Evolutionary conservation across 2,888 invertebrate species (phyloP), one percentile per base, ranked within the genome.

Genomic region (Lasioglossum morio): DNA sequence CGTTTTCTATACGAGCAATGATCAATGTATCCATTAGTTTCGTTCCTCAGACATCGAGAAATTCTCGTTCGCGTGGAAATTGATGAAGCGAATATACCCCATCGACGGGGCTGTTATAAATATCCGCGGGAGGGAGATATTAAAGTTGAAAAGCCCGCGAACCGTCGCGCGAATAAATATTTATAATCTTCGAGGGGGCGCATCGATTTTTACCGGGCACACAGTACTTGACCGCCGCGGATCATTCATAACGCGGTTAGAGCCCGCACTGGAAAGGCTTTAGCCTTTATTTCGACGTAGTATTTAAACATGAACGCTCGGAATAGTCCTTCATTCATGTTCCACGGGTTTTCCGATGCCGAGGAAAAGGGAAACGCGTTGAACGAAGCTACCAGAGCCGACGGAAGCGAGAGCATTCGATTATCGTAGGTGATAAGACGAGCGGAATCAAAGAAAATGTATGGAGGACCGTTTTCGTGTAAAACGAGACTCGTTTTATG

Each of bases 241-340:
- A 75, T 75, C 74, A 69, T 66, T 75, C 80, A 40, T 74, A 70
- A 74, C 69, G 57, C 40, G 60, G 72, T 81, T 60, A 40, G 30
- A 72, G 60, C n/a, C 81, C 27, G 76, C 60, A 60, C n/a, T 81
- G 40, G 53, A 81, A 69, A 76, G 81, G 81, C 76, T 76, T 81
- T 46, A 57, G 76, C 70, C 34, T 77, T 72, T 72, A 70, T 70
- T 81, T 75, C 63, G 74, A 74, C 74, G 79, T 48, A 66, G 73
- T 46, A 34, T 66, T 48, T 34, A 40, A 66, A 74, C 73, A 63
- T 63, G 48, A 77, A n/a, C 77, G 66, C 30, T n/a, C 30, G 37
- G 23, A 76, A 76, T 43, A 63, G 19, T n/a, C 60, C 63, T 19
- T 14, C 63, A 40, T 27, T 63, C 76, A 60, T 53, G 48, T 66